A percentile compares a stretch with the other conserved stretches of the same genome.
Evolutionary conservation across 2,113 vertebrate genomes (phyloP).

Genomic region (Albula glossodonta): DNA sequence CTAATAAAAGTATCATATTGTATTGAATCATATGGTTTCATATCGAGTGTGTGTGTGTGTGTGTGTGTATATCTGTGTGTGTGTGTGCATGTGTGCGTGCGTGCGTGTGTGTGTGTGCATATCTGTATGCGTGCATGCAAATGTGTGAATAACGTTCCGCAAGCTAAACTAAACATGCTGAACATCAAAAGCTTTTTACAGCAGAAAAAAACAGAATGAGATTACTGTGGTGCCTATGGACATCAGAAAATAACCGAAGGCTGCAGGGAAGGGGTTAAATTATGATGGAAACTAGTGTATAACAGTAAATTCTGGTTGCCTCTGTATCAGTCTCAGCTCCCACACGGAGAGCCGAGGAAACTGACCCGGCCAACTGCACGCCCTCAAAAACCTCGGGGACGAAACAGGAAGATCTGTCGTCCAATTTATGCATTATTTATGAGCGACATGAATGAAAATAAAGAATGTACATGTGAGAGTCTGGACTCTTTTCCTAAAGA

Average conservation of each 20-base stretch:
- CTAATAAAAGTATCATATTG: too few relatives aligned
- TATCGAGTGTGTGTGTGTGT: too few relatives aligned
- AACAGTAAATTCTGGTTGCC: conserved; percentile 53
- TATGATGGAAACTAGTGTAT: conserved; percentile 35
- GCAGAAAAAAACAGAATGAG: too few relatives aligned
- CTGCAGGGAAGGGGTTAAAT: conserved; percentile 34
- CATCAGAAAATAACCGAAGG: background rate
- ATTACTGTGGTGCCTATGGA: background rate
- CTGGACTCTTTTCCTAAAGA: background rate
- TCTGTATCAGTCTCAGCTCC: conserved; percentile 48
- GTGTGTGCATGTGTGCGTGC: too few relatives aligned
- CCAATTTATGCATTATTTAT: conserved; percentile 16
- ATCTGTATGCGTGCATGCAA: too few relatives aligned
- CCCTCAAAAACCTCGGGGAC: conserved; percentile 30
- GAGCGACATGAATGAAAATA: background rate
- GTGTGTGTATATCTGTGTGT: too few relatives aligned
- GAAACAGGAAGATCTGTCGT: conserved; percentile 27
- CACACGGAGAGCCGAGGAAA: conserved; percentile 45
- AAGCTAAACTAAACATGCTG: too few relatives aligned
- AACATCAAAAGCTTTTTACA: too few relatives aligned
- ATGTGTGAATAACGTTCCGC: too few relatives aligned
- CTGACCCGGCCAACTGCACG: conserved; percentile 34
- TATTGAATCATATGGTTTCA: too few relatives aligned
- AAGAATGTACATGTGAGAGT: background rate
- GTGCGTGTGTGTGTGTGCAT: too few relatives aligned